phyloP scores from a whole-genome alignment of 1,140 invertebrate genomes.

The Diachasmimorpha longicaudata region DNA sequence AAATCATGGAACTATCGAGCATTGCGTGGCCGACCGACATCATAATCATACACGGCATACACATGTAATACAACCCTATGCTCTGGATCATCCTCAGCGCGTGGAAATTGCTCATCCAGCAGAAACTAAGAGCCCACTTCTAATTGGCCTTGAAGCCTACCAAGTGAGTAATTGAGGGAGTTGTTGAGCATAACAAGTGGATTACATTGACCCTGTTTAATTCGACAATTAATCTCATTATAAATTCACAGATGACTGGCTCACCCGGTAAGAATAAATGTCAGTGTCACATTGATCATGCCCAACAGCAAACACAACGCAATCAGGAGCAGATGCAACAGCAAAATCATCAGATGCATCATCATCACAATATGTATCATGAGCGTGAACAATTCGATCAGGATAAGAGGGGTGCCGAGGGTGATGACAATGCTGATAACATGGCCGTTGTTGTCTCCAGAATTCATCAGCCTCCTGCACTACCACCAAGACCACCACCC shows the following conservation, averaged over 20 bases:
- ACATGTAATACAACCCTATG: constrained; percentile 19
- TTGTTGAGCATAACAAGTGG: neutral
- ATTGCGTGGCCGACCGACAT: constrained; percentile 29
- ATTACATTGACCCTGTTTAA: neutral
- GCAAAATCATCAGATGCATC: constrained; percentile 28
- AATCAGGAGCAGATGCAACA: constrained; percentile 26
- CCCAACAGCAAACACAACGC: constrained; percentile 24
- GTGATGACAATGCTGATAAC: constrained; percentile 46
- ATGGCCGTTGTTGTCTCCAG: constrained; percentile 46
- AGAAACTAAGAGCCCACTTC: constrained; percentile 40
- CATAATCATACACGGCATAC: constrained; percentile 18
- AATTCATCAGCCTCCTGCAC: constrained; percentile 57
- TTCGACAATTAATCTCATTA: neutral
- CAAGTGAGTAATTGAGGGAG: constrained; percentile 39
- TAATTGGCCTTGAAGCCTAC: constrained; percentile 49
- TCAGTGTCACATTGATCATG: constrained; percentile 50
- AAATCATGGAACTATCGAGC: constrained; percentile 48
- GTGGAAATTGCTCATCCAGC: constrained; percentile 17
- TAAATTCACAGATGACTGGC: constrained; percentile 42
- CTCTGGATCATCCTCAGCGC: constrained; percentile 22
- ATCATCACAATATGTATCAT: constrained; percentile 28
- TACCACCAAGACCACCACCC: constrained; percentile 57
- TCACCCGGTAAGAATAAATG: constrained; percentile 54
- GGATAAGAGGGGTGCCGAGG: constrained; percentile 38
- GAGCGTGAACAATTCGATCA: constrained; percentile 43